Evolutionary conservation across 1,140 invertebrate species (phyloP), one percentile per base, ranked within the genome.

Genomic region (Chionoecetes opilio): DNA sequence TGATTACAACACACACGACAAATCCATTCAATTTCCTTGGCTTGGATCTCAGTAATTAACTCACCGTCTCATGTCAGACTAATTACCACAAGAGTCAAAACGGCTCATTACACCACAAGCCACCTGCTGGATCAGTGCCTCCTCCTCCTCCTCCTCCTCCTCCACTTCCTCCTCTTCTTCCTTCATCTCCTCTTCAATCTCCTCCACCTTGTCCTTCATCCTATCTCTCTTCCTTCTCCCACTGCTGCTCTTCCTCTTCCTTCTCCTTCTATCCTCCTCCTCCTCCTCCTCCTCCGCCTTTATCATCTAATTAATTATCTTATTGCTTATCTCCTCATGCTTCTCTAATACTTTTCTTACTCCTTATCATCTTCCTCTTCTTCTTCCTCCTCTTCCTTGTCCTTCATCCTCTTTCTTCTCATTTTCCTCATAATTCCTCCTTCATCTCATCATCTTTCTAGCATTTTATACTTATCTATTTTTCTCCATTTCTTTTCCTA

Each of bases 1-100:
- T 91, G 89, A 91, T 91, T 91, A 91, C 53, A 91, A 75, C 75
- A 38, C 31, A 91, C 46, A 75, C 26, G 89, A 91, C 89, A 38
- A 75, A 34, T 91, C 89, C 35, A 91, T 91, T 91, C 89, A 75
- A 91, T 91, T 91, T 75, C 89, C 89, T 31, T 91, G 46, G 1
- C 34, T 75, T 91, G 89, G 89, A 90, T 90, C 88, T 35, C 31
- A 63, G 89, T 91, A 91, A 91, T 91, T 91, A 91, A 63, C 89
- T 91, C 46, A 21, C 31, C 46, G 89, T 91, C 89, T 91, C 89
- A 75, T 91, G 53, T 75, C 34, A 63, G 89, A 91, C 89, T 91
- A 91, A 91, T 91, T 91, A 91, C 41, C 89, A 8, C 89, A 91
- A 75, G 46, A 91, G 89, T 91, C 46, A 75, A 35, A 32, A 46